A percentile compares a stretch with the other conserved stretches of the same genome.
Conservation (phyloP, 2,797 vertebrate genomes). For the Sebastes hopkinsi region DNA sequence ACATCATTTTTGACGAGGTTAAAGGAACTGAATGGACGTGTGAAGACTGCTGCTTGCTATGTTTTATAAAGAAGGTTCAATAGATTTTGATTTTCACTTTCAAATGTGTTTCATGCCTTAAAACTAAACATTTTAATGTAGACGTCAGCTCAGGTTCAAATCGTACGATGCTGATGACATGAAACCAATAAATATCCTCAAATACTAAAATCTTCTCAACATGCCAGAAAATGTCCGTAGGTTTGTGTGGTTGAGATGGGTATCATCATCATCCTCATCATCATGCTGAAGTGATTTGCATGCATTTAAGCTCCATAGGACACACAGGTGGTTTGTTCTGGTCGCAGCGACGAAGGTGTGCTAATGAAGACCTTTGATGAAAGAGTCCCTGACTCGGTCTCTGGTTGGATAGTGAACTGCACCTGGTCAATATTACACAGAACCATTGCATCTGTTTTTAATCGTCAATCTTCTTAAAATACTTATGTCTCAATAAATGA, state of each 20-base stretch:
- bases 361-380: slow-evolving; percentile 91
- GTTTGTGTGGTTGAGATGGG: not conserved
- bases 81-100: not conserved
- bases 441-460: slow-evolving; percentile 58
- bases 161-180: not conserved
- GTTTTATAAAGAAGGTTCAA: not conserved
- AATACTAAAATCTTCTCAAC: not conserved
- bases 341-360: slow-evolving; percentile 78
- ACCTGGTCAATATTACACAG: slow-evolving; percentile 54
- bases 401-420: slow-evolving; percentile 88
- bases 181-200: not conserved
- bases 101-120: not conserved
- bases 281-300: not conserved
- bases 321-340: slow-evolving; percentile 54
- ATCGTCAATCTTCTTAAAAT: slow-evolving; percentile 24
- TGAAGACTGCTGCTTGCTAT: not conserved
- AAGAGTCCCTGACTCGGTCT: slow-evolving; percentile 91
- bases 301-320: not conserved
- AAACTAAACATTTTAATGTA: not conserved
- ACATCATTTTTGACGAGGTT: not conserved
- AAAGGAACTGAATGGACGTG: not conserved
- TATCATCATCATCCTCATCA: not conserved
- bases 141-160: not conserved
- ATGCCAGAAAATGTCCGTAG: not conserved
- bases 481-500: slow-evolving; percentile 13